phyloP scores from a whole-genome alignment of 2,797 vertebrate genomes.

The Melanotaenia pygmaea region DNA sequence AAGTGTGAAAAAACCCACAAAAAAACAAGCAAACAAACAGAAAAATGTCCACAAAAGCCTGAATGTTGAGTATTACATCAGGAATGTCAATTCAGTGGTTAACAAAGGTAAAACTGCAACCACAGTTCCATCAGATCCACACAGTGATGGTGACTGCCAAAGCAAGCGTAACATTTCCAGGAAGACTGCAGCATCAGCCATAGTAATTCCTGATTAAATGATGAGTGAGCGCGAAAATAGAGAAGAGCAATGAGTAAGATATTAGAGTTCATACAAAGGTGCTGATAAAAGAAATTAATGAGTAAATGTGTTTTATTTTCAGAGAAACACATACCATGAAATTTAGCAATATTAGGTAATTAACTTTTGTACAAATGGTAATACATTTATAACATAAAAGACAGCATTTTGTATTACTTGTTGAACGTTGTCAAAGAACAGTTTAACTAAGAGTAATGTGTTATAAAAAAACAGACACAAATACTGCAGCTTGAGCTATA shows the following conservation, averaged over 20 bases:
- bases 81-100: slow-evolving; percentile 1
- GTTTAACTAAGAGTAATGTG: slow-evolving; percentile 12
- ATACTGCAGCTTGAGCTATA: slow-evolving; percentile 15
- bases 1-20: too few species aligned
- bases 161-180: neutral
- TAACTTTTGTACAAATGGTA: slow-evolving; percentile 42
- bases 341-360: slow-evolving; percentile 6
- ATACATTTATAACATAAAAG: slow-evolving; percentile 4
- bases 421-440: slow-evolving; percentile 21
- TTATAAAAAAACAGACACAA: slow-evolving; percentile 21
- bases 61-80: slow-evolving; percentile 15
- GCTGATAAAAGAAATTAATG: slow-evolving; percentile 15
- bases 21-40: neutral
- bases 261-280: neutral
- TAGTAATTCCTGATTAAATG: neutral
- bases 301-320: slow-evolving; percentile 26
- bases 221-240: neutral
- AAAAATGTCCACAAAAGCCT: too few species aligned
- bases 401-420: neutral
- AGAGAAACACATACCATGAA: slow-evolving; percentile 8
- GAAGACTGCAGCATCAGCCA: neutral
- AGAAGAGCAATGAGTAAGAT: neutral
- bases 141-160: slow-evolving; percentile 27
- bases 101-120: neutral
- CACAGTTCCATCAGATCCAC: slow-evolving; percentile 20